phyloP scores from a whole-genome alignment of 2,888 invertebrate species.

The Hofmannophila pseudospretella region DNA sequence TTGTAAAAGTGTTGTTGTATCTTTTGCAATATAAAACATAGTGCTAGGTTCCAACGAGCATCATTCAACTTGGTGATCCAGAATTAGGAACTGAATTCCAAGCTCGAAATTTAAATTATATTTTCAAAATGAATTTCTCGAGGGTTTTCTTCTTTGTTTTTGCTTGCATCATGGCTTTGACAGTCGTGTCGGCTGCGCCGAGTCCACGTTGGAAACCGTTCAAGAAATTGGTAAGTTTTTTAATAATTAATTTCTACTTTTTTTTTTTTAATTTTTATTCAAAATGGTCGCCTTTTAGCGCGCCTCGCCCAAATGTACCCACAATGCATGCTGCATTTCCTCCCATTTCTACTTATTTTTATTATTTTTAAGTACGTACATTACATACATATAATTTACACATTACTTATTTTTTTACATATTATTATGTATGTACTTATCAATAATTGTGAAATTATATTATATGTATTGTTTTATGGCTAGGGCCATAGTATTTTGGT shows the following conservation, averaged over 20 bases:
- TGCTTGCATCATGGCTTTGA: constrained; percentile 35
- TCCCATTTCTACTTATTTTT: no score
- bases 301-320: no score
- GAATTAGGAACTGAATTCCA: background rate
- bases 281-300: no score
- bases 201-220: constrained; percentile 43
- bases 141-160: constrained; percentile 39
- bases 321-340: no score
- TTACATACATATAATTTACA: no score
- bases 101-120: background rate
- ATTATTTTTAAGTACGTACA: no score
- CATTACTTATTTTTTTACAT: no score
- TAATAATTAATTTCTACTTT: background rate
- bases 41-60: background rate
- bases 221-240: constrained; percentile 45
- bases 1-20: background rate
- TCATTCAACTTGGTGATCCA: background rate
- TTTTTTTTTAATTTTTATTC: background rate
- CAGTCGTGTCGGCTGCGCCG: constrained; percentile 36
- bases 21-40: background rate
- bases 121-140: constrained; percentile 37
- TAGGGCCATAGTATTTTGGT: no score
- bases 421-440: no score
- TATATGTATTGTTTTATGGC: no score
- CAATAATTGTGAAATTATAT: no score